Evolutionary conservation across 64 coral and sea anemone genomes (phyloP).

Genomic region (Stichodactyla mertensii): DNA sequence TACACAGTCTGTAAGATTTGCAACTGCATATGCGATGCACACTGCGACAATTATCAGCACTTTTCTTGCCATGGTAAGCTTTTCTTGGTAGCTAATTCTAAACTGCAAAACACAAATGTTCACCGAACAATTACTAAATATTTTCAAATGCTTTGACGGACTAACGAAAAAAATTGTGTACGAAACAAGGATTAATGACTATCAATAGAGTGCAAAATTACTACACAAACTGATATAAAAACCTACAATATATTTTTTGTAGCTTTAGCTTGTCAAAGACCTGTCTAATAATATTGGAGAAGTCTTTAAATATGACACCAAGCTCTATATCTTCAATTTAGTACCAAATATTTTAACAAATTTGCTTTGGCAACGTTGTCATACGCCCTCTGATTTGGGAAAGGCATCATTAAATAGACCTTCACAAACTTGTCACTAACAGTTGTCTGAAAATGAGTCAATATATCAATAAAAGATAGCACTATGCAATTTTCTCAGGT

Average conservation of each 20-base stretch:
- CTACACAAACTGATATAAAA: neutral
- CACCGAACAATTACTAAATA: neutral
- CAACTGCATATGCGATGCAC: neutral
- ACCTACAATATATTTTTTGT: neutral
- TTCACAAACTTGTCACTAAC: neutral
- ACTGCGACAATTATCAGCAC: neutral
- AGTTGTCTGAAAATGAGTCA: neutral
- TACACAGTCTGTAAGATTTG: neutral
- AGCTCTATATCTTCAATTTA: neutral
- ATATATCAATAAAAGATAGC: constrained; percentile 6
- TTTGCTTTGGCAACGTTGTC: too few species aligned
- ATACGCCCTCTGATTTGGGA: neutral
- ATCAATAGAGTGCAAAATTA: too few species aligned
- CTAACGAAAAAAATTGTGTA: neutral
- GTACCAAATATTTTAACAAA: too few species aligned
- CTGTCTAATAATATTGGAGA: neutral
- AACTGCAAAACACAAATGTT: neutral
- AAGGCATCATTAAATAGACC: neutral
- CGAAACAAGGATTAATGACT: neutral
- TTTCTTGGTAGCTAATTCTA: neutral
- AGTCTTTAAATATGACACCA: neutral
- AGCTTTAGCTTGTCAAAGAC: neutral
- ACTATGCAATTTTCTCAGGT: neutral
- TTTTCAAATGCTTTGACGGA: neutral
- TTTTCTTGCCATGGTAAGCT: neutral